These are phyloP conservation scores for Threskiornis aethiopicus DNA, from an alignment of 2,797 vertebrate species.

Conservation along the genomic window DNA sequence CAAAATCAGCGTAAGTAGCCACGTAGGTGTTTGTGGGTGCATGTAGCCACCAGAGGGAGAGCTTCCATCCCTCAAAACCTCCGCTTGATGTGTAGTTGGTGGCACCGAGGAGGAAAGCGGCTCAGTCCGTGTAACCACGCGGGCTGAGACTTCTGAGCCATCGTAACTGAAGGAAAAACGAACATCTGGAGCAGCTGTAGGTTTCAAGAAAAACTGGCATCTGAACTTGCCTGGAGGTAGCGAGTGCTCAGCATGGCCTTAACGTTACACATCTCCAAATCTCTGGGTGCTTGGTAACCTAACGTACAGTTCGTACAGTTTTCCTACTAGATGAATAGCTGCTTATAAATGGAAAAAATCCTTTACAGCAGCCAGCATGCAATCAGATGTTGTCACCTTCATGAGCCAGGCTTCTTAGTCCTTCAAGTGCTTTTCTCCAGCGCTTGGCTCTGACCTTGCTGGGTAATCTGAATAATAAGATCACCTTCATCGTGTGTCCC, in stretches of 20 bases:
- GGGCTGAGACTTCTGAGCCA: background rate
- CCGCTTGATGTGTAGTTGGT: background rate
- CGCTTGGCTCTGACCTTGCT: background rate
- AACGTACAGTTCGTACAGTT: background rate
- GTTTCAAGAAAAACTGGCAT: background rate
- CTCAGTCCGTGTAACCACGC: background rate
- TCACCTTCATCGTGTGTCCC: background rate
- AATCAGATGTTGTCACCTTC: background rate
- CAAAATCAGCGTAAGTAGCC: background rate
- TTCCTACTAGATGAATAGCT: background rate
- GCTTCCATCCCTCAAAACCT: background rate
- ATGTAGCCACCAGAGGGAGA: constrained; percentile 32
- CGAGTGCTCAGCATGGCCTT: background rate
- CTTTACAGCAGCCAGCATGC: background rate
- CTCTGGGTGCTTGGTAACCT: background rate
- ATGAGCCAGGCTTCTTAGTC: background rate
- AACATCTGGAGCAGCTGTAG: background rate
- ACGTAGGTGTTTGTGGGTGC: background rate
- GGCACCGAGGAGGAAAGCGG: background rate
- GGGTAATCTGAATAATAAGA: background rate
- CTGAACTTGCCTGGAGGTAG: background rate
- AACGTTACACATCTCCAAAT: rapidly evolving
- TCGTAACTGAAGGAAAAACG: background rate
- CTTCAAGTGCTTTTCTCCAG: background rate
- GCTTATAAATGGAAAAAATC: background rate